These are phyloP conservation scores for Stichopus chloronotus DNA, from an alignment of 35 echinoderm and acorn worm species.

Conservation along the genomic window DNA sequence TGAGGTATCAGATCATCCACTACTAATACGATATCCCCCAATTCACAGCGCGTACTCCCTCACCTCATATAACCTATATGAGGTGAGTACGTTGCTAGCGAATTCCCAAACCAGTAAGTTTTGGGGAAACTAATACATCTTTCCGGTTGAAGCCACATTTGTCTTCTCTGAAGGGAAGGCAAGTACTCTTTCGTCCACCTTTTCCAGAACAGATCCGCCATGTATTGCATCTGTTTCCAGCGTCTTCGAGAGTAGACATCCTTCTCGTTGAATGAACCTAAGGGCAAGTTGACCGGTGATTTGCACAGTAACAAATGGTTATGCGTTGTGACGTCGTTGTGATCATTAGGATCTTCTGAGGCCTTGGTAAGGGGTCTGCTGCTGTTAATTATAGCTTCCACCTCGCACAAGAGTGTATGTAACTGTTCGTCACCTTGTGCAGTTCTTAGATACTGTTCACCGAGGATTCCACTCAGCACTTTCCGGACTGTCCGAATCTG, in stretches of 20 bases:
- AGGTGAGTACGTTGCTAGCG: too few relatives aligned
- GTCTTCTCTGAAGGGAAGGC: constrained; percentile 1
- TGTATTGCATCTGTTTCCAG: constrained; percentile 23
- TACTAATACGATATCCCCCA: not conserved
- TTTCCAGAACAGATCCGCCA: constrained; percentile 13
- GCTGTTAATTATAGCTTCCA: not conserved
- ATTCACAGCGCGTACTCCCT: too few relatives aligned
- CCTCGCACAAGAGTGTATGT: not conserved
- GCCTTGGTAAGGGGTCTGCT: not conserved
- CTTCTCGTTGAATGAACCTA: too few relatives aligned
- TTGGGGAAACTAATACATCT: not conserved
- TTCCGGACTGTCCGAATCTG: not conserved
- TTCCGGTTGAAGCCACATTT: constrained; percentile 7
- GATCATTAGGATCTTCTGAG: not conserved
- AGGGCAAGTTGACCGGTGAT: not conserved
- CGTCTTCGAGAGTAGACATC: not conserved
- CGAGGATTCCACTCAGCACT: constrained; percentile 1
- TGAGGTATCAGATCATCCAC: not conserved
- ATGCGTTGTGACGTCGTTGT: not conserved
- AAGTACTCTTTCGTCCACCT: constrained; percentile 44
- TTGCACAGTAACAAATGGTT: constrained; percentile 47
- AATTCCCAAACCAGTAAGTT: too few relatives aligned
- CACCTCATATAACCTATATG: too few relatives aligned
- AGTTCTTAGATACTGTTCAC: not conserved
- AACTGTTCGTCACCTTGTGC: not conserved